Conservation (phyloP, 1,140 invertebrate species). For the Drosophila sp. region DNA sequence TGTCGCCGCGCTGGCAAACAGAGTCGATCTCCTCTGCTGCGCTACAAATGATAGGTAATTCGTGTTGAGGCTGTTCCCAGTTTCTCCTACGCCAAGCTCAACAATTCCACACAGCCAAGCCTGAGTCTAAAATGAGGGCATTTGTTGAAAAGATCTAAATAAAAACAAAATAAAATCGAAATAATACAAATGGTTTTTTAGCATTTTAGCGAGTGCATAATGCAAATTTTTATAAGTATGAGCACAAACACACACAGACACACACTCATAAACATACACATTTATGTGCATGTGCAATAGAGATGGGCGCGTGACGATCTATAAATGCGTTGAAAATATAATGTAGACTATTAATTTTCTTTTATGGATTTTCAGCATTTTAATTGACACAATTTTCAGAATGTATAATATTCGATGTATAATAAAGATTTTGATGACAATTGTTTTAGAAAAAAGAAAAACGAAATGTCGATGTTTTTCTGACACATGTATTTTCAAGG, state of each 20-base stretch:
- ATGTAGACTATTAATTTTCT: too few relatives aligned
- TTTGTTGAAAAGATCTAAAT: constrained; percentile 33
- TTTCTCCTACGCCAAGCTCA: constrained; percentile 22
- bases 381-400: too few relatives aligned
- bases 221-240: constrained; percentile 35
- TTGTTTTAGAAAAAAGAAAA: too few relatives aligned
- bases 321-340: not conserved
- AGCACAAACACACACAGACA: constrained; percentile 7
- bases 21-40: constrained; percentile 77
- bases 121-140: constrained; percentile 36
- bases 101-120: constrained; percentile 16
- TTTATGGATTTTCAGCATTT: too few relatives aligned
- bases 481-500: too few relatives aligned
- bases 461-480: too few relatives aligned
- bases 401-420: too few relatives aligned
- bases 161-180: constrained; percentile 8
- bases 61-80: constrained; percentile 80
- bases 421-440: too few relatives aligned
- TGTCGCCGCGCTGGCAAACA: constrained; percentile 66
- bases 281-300: constrained; percentile 5
- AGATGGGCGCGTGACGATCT: constrained; percentile 8
- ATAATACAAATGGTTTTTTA: constrained; percentile 28
- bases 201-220: constrained; percentile 38
- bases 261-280: not conserved
- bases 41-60: constrained; percentile 75